Evolutionary conservation across 2,797 vertebrate species (phyloP), one percentile per base, ranked within the genome.

Genomic region (Momotus momota): DNA sequence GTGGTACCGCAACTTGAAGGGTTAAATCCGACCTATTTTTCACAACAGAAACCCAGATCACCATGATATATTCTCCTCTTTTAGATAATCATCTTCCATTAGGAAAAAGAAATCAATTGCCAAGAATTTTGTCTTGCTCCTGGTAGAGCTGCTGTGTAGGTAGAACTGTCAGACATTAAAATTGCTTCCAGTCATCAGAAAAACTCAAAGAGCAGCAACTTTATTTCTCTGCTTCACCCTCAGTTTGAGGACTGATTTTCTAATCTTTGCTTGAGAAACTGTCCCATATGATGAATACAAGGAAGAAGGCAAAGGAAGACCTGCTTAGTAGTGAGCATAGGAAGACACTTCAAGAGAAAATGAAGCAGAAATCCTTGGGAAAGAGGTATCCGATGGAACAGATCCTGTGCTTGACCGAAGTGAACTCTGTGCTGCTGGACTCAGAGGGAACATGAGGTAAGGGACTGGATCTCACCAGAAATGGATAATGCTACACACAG

Each of bases 151-250:
- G 52, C 70, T 87, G 52, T 69, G 74, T 83, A 78, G 88, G 77
- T 96, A 71, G 86, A 94, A 77, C 33, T 71, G 57, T 81, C 83
- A 90, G 40, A 27, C 54, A 43, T 77, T 90, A 96, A 92, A 97
- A 54, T 54, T 73, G 82, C 46, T 49, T 90, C 75, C 38, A 74
- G 26, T 51, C 81, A 62, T 75, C 65, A 58, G 33, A 13, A 33
- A 60, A 91, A 88, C 90, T 88, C 51, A 52, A 78, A 79, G 85
- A 35, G 29, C 35, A 66, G 26, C 43, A 91, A 72, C 74, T 88
- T 94, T 6, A 21, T 90, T 66, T 62, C 54, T 66, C 48, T 85
- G 67, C 61, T 79, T 88, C 62, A 35, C n/a, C 22, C 27, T 70
- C 61, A 49, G 31, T 81, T 83, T 93, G 48, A 90, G 71, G 45